Evolutionary conservation across 1,140 invertebrate species (phyloP), one percentile per base, ranked within the genome.

Genomic region (Nixonia krombeini): DNA sequence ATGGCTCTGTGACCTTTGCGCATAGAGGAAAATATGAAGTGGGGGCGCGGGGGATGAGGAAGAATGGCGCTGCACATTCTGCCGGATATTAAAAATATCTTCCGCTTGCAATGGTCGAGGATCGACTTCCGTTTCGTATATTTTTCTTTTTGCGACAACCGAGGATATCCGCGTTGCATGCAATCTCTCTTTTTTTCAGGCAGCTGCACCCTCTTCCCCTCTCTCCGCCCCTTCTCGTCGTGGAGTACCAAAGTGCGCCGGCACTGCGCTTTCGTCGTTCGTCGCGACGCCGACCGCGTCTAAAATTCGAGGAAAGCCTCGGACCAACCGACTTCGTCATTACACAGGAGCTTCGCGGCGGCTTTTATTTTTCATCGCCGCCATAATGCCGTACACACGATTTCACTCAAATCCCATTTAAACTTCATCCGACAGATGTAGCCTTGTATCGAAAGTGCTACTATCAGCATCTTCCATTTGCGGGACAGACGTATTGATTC

Each of bases 61-160:
- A 37, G 23, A 42, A 26, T 9, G 40, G 26, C 17, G 56, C 26
- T 59, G 45, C 35, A 46, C 45, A 26, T 66, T 55, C 58, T 46
- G 38, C 70, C 74, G 74, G 75, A 80, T 80, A 78, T 80, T 80
- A 80, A 76, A 80, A 79, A 78, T 78, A 78, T 78, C 66, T 79
- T 73, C 50, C 57, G 61, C 46, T 52, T 42, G 44, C 51, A 67
- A 67, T 52, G 44, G 46, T 51, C 66, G 64, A 53, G 70, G 55
- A 74, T 79, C 65, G 69, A 70, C 74, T 74, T 78, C 70, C 70
- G 62, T 50, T 74, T 74, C 37, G 26, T 29, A 45, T 62, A 52
- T 66, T 63, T 65, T 58, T 41, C 29, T 61, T 55, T 47, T 38
- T 42, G 25, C 47, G 42, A 59, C 33, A 41, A 49, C 42, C 40